Evolutionary conservation across 2,113 vertebrate species (phyloP).

Genomic region (Clupea harengus): DNA sequence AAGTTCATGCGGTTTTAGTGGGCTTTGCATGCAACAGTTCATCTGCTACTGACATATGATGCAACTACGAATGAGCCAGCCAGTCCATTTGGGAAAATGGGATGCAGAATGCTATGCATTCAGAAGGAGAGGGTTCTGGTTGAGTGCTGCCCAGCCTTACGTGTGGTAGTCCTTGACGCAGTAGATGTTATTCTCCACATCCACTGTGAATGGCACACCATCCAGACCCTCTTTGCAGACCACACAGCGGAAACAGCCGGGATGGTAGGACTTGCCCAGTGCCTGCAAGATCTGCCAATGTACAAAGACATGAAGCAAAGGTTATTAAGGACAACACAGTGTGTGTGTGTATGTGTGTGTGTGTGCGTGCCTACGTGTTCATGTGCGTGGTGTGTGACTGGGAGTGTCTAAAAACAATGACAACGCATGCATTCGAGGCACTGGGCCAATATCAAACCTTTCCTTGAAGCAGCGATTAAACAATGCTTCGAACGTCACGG

Average conservation of each 20-base stretch:
- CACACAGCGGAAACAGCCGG: conserved; percentile 96
- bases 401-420: too few species aligned
- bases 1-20: too few species aligned
- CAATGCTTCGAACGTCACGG: too few species aligned
- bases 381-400: not conserved
- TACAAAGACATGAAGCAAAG: conserved; percentile 18
- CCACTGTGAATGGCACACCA: conserved; percentile 96
- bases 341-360: not conserved
- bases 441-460: too few species aligned
- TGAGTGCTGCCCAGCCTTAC: conserved; percentile 70
- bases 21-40: too few species aligned
- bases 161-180: conserved; percentile 98
- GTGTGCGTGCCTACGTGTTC: not conserved
- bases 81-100: too few species aligned
- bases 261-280: conserved; percentile 95
- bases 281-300: conserved; percentile 90
- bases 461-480: too few species aligned
- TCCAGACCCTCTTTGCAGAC: conserved; percentile 95
- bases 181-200: conserved; percentile 96
- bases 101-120: not conserved
- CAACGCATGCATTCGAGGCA: too few species aligned
- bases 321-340: not conserved
- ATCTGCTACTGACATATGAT: too few species aligned
- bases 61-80: too few species aligned
- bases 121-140: not conserved